Evolutionary conservation across 30 jellyfish, hydroid and myxozoan species (phyloP), one percentile per base, ranked within the genome.

Genomic region (Mastigias papua): DNA sequence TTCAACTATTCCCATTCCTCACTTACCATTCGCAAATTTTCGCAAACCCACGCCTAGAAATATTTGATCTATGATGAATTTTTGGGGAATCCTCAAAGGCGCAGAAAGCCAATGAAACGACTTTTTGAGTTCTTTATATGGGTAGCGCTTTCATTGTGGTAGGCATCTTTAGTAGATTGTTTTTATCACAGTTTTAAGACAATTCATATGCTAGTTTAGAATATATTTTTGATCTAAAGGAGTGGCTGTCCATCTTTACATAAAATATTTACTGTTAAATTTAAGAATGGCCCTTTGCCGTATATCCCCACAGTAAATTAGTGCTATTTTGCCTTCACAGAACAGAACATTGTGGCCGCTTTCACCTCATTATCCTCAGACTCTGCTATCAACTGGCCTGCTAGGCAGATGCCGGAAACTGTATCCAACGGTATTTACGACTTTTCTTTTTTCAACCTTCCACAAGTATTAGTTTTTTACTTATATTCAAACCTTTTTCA

Each of bases 281-380:
- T n/a, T n/a, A n/a, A n/a, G n/a, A n/a, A n/a, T n/a, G n/a, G n/a
- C n/a, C n/a, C n/a, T n/a, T n/a, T n/a, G n/a, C n/a, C n/a, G n/a
- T n/a, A n/a, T n/a, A n/a, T n/a, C 54, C 13, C 54, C 54, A 42
- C 13, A 15, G 13, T 42, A 42, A 4, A 4, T 42, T 42, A 42
- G 13, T 42, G 54, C 13, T 42, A 15, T 42, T 42, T 42, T 42
- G 54, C 28, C 33, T 66, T 34, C 27, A 28, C 50, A 84, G 93
- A 70, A 28, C 86, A 84, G 48, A 71, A 71, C 48, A 84, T 84
- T 31, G 86, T 34, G 61, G 93, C 86, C 19, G 86, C 87, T 20
- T 71, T 84, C 86, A 71, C 83, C 6, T 84, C 93, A 69, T 84
- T 84, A 70, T 66, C 93, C 15, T 84, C 93, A 23, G 84, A 70